Base-by-base conservation (phyloP, 2,113 vertebrate genomes). In the Elephas maximus region DNA sequence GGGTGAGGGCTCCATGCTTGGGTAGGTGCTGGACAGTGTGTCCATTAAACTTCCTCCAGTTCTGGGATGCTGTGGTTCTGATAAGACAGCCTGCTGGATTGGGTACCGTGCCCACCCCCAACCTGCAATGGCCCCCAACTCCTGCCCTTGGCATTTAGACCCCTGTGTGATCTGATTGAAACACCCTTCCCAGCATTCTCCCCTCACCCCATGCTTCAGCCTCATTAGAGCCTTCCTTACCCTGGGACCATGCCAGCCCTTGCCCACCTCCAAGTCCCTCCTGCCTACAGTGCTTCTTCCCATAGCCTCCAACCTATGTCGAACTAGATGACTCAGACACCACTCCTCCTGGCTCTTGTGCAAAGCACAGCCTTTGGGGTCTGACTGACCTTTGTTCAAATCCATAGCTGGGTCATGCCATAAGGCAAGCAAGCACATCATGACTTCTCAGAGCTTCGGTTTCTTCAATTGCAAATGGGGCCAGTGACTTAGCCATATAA, bases 221-320 rank as follows among this genome's bases (percentile, higher is more conserved):
- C 15, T 80, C 73, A 53, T 44, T 51, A 30, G 51, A 62, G 26
- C 63, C 41, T 5, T 77, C 26, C 28, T 74, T 1, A 17, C 28
- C 28, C 12, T 63, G 41, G 28, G 33, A 26, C 28, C 21, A 57
- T 11, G 2, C 71, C 45, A 45, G 41, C 21, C 37, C 71, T 41
- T 48, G 41, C 14, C 11, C 1, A 73, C 41, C 3, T 15, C 7
- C 30, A 24, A 89, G 15, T 9, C n/a, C 28, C 60, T 62, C 44
- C 26, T 6, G 9, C 3, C 37, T 62, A 62, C 5, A 30, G 14
- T 21, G 33, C 15, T 33, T 10, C n/a, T 81, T 65, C 60, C 26
- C 2, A 0, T 26, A 8, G 0, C 21, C 15, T 60, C 23, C 14
- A 37, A n/a, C 33, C 48, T 37, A 41, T 1, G 2, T 37, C 0